Percentiles rank a stretch among this genome's conserved stretches.
Evolutionary conservation across 37 sponge, comb jelly and placozoan genomes (phyloP).

Genomic region (Eunapius fragilis): DNA sequence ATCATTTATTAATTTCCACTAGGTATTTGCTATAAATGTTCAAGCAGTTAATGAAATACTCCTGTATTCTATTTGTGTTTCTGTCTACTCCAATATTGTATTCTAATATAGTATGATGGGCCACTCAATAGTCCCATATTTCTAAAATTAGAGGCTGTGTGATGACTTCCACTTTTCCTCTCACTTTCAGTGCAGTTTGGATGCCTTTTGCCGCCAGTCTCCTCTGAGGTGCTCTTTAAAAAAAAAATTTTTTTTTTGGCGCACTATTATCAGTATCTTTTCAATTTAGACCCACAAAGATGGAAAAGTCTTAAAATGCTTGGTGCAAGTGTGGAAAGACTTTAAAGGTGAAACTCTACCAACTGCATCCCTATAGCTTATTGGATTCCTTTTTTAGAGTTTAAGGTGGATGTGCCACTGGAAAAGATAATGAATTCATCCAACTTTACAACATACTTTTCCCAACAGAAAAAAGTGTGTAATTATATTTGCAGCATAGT

Average conservation of each 20-base stretch:
- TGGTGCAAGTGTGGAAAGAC: not conserved
- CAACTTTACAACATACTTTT: slow-evolving; percentile 18
- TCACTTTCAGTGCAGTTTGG: not conserved
- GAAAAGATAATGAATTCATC: slow-evolving; percentile 9
- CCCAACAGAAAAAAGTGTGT: slow-evolving; percentile 2
- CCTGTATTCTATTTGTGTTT: no score
- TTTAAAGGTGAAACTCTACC: not conserved
- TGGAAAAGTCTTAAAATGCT: not conserved
- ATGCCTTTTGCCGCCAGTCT: not conserved
- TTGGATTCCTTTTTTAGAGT: not conserved
- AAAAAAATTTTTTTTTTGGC: no score
- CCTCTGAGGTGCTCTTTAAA: not conserved
- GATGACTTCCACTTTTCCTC: not conserved
- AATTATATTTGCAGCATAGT: no score
- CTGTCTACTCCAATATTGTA: no score
- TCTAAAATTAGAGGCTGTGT: no score
- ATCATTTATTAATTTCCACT: no score
- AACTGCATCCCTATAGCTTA: not conserved
- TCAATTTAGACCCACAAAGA: not conserved
- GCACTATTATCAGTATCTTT: not conserved
- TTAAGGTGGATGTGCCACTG: slow-evolving; percentile 36
- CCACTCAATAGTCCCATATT: no score
- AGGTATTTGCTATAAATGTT: no score
- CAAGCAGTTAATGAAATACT: no score
- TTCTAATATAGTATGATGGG: no score